Percentiles rank a stretch among this genome's conserved stretches.
Evolutionary conservation across 2,797 vertebrate genomes (phyloP).

Genomic region (Thunnus albacares): DNA sequence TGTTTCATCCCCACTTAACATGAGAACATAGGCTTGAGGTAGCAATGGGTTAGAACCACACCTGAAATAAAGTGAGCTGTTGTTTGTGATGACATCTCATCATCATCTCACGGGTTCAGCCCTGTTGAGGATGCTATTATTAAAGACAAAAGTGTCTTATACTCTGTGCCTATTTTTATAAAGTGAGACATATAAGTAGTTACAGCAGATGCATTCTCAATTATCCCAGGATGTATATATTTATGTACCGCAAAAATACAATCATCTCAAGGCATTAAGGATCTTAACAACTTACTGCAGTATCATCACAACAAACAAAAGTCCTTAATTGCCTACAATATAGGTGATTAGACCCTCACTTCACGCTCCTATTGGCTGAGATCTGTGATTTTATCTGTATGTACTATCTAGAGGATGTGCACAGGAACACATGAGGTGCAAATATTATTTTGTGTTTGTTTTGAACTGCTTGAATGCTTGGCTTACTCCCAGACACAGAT

Average conservation of each 20-base stretch:
- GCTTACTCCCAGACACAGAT: not conserved
- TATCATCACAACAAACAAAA: not conserved
- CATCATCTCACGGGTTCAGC: slow-evolving; percentile 10
- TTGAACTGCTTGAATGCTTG: not conserved
- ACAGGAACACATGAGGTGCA: not conserved
- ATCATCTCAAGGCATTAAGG: not conserved
- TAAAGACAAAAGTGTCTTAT: slow-evolving; percentile 22
- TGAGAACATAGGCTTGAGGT: slow-evolving; percentile 35
- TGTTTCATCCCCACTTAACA: slow-evolving; percentile 71
- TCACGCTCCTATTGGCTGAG: not conserved
- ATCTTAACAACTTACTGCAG: not conserved
- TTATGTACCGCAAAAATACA: not conserved
- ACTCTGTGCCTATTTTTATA: slow-evolving; percentile 2
- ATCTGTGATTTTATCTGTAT: slow-evolving; percentile 1
- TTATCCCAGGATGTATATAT: slow-evolving; percentile 23
- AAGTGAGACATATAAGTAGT: slow-evolving; percentile 3
- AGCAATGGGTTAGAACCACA: slow-evolving; percentile 13
- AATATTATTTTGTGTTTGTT: not conserved
- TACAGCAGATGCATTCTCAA: not conserved
- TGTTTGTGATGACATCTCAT: slow-evolving; percentile 11
- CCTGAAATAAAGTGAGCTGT: slow-evolving; percentile 23
- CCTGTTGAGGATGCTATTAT: slow-evolving; percentile 26
- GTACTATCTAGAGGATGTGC: not conserved
- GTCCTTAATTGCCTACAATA: not conserved
- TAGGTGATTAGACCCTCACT: not conserved